phyloP scores from a whole-genome alignment of 2,113 vertebrate species.

The Elachura formosa region DNA sequence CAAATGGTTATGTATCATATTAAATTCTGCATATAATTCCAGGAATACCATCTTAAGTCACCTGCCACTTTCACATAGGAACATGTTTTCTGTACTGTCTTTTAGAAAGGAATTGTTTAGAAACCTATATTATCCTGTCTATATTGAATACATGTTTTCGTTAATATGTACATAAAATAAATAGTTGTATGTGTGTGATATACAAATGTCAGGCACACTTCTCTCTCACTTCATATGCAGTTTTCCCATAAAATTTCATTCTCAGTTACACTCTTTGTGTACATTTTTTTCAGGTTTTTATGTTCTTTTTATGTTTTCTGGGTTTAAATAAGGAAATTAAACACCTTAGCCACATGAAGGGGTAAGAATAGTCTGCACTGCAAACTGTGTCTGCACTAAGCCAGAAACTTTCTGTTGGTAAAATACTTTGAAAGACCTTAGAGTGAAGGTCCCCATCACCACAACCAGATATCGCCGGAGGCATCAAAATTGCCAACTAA shows the following conservation, averaged over 20 bases:
- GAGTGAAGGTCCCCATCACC: accelerated
- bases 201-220: neutral
- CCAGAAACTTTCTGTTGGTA: neutral
- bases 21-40: slow-evolving; percentile 52
- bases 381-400: neutral
- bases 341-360: accelerated
- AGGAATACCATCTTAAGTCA: slow-evolving; percentile 50
- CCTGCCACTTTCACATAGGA: neutral
- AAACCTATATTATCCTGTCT: neutral
- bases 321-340: neutral
- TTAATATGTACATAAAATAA: neutral
- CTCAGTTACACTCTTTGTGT: neutral
- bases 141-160: neutral
- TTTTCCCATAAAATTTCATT: neutral
- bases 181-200: neutral
- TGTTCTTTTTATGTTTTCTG: neutral
- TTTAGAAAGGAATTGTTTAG: neutral
- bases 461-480: neutral
- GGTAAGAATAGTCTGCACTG: neutral
- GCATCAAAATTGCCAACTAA: neutral
- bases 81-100: neutral
- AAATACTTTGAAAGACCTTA: neutral
- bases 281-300: neutral
- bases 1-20: slow-evolving; percentile 62
- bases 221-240: neutral